Percentiles rank a stretch among this genome's conserved stretches.
phyloP scores from a whole-genome alignment of 2,888 invertebrate genomes.

The Rhagonycha fulva region DNA sequence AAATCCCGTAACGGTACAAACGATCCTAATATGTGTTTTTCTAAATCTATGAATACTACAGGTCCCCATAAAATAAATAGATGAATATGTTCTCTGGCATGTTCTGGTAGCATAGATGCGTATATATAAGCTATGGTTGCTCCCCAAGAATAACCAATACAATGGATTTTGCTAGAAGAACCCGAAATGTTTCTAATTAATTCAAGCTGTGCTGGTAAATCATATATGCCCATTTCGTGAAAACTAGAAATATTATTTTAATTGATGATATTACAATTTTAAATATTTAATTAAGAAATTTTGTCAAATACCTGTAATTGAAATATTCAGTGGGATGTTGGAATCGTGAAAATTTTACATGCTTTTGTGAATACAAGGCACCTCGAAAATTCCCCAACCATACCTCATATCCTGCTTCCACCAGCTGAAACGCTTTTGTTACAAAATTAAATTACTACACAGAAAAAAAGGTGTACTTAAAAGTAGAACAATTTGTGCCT shows the following conservation, averaged over 20 bases:
- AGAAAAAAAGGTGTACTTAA: no score
- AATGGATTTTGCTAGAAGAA: background rate
- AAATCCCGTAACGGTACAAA: background rate
- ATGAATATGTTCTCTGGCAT: background rate
- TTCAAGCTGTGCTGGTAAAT: constrained; percentile 5
- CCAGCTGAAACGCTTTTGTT: constrained; percentile 9
- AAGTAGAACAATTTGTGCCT: no score
- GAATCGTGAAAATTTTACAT: background rate
- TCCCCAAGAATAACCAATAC: background rate
- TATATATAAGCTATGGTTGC: constrained; percentile 1
- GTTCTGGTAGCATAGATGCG: constrained; percentile 2
- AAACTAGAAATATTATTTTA: background rate
- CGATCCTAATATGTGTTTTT: rapidly evolving
- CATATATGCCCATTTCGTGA: constrained; percentile 7
- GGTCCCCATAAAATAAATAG: background rate
- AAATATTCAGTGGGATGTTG: background rate
- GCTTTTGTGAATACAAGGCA: background rate
- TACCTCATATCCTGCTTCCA: constrained; percentile 9
- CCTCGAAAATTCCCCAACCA: constrained; percentile 11
- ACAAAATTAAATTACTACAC: background rate
- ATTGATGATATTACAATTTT: background rate
- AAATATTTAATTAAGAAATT: background rate
- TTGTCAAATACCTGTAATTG: background rate
- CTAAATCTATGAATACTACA: background rate
- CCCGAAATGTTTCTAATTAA: background rate